Conservation (phyloP, 2,888 invertebrate genomes). For the Drosophila affinis region DNA sequence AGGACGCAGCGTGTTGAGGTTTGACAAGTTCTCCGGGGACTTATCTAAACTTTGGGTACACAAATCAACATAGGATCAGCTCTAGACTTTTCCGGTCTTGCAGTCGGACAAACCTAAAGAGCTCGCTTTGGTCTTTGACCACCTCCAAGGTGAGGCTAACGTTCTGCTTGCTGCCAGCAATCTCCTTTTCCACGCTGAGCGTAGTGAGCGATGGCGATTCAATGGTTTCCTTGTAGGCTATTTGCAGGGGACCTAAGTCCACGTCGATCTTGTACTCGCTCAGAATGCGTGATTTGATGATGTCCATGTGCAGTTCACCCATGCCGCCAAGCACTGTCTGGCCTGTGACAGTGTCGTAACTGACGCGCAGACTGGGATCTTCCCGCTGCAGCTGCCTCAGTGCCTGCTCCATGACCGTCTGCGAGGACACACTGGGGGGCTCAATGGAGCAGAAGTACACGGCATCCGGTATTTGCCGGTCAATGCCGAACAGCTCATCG, state of each 20-base stretch:
- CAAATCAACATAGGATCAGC: background rate
- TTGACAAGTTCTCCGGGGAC: constrained; percentile 87
- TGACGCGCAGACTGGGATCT: constrained; percentile 94
- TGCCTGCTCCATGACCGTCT: constrained; percentile 91
- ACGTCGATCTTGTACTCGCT: constrained; percentile 96
- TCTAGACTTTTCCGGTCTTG: background rate
- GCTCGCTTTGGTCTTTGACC: constrained; percentile 84
- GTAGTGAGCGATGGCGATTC: constrained; percentile 66
- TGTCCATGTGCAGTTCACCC: constrained; percentile 98
- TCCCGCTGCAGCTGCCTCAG: constrained; percentile 92
- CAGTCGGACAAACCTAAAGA: constrained; percentile 83
- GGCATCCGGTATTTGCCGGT: constrained; percentile 93
- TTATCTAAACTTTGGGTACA: constrained; percentile 86
- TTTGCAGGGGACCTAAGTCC: constrained; percentile 95
- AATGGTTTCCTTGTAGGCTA: constrained; percentile 94
- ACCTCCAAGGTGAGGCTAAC: constrained; percentile 82
- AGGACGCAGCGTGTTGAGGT: constrained; percentile 87
- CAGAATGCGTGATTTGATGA: constrained; percentile 93
- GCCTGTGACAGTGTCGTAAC: constrained; percentile 90
- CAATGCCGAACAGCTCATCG: constrained; percentile 82
- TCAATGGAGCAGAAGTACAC: constrained; percentile 99
- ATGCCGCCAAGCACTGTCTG: constrained; percentile 96
- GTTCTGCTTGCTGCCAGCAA: constrained; percentile 82
- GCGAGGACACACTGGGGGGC: constrained; percentile 91
- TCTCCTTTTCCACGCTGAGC: constrained; percentile 81